A percentile compares a stretch with the other conserved stretches of the same genome.
Evolutionary conservation across 1,140 invertebrate genomes (phyloP).

Genomic region (Diabrotica virgifera): DNA sequence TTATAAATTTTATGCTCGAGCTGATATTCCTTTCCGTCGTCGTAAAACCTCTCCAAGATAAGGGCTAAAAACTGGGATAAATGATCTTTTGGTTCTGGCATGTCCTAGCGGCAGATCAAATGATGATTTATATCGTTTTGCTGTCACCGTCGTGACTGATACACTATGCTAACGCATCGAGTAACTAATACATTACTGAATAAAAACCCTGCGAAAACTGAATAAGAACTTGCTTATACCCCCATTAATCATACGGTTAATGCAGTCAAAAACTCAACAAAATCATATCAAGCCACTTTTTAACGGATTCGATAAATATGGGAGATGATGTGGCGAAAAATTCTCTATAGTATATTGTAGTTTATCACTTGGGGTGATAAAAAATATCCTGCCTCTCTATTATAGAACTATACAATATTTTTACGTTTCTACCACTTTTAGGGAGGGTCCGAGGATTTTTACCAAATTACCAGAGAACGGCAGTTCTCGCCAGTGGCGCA

Average conservation of each 20-base stretch:
- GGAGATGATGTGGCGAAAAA: constrained; percentile 35
- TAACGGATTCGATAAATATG: constrained; percentile 34
- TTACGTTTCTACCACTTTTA: no score
- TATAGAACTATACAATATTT: no score
- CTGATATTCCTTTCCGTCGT: neutral
- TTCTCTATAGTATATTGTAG: no score
- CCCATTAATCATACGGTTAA: constrained; percentile 43
- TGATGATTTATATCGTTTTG: constrained; percentile 38
- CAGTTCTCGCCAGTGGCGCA: no score
- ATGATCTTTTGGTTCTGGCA: constrained; percentile 29
- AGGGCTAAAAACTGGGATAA: constrained; percentile 29
- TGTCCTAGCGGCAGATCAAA: constrained; percentile 30
- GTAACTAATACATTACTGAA: constrained; percentile 23
- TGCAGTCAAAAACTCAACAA: constrained; percentile 42
- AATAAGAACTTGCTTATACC: constrained; percentile 9
- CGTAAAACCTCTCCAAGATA: neutral
- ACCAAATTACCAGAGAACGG: no score
- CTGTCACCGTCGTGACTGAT: constrained; percentile 31
- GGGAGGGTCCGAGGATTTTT: no score
- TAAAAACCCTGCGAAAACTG: constrained; percentile 31
- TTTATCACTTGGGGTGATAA: no score
- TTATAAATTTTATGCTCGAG: neutral
- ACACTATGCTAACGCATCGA: constrained; percentile 20
- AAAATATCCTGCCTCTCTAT: no score
- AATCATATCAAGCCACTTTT: constrained; percentile 42